Percentiles rank a stretch among this genome's conserved stretches.
Evolutionary conservation across 2,113 vertebrate genomes (phyloP).

Genomic region (Trinectes maculatus): DNA sequence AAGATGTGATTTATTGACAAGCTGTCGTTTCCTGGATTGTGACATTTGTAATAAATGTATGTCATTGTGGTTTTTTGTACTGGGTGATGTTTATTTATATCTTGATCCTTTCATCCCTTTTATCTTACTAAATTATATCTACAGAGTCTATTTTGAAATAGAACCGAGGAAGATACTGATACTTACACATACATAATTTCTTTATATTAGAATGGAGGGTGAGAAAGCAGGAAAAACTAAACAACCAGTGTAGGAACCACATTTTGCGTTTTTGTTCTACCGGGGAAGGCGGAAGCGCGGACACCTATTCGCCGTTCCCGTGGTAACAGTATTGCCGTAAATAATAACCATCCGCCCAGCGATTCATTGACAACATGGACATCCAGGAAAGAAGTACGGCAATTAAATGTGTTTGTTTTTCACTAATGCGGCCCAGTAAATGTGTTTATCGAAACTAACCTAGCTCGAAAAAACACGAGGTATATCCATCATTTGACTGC

Average conservation of each 20-base stretch:
- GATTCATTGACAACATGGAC: constrained; percentile 64
- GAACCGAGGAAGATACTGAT: neutral
- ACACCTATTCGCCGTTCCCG: constrained; percentile 70
- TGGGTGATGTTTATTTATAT: constrained; percentile 22
- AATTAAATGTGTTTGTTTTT: rapidly evolving
- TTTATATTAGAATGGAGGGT: neutral
- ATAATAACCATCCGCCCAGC: neutral
- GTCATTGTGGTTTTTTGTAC: constrained; percentile 76
- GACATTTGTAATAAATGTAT: constrained; percentile 86
- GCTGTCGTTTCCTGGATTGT: constrained; percentile 79
- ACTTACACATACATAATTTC: neutral
- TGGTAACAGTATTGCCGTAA: constrained; percentile 66
- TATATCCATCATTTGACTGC: neutral
- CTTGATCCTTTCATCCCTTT: neutral
- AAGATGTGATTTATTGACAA: constrained; percentile 86
- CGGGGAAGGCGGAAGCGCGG: constrained; percentile 29
- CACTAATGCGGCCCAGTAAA: rapidly evolving
- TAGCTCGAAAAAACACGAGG: neutral
- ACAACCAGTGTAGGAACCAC: constrained; percentile 61
- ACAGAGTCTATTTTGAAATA: neutral
- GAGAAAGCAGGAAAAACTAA: too few relatives aligned
- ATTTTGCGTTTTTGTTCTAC: neutral
- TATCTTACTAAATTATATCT: neutral
- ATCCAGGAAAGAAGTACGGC: constrained; percentile 64
- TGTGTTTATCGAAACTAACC: neutral